Evolutionary conservation across 2,113 vertebrate genomes (phyloP).

Genomic region (Microcebus griseorufus): DNA sequence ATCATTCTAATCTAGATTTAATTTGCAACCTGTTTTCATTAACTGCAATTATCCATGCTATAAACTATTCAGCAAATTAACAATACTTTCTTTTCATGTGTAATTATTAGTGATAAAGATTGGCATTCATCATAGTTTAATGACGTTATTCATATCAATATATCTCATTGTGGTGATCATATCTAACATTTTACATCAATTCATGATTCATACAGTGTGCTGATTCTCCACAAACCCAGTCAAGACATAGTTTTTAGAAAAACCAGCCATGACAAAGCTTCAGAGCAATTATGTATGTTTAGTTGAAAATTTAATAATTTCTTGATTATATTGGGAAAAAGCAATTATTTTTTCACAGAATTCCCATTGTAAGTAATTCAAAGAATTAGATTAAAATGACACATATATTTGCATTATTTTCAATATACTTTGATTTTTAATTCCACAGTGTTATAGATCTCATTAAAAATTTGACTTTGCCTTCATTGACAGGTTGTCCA

Average conservation of each 20-base stretch:
- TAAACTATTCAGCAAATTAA: slow-evolving; percentile 73
- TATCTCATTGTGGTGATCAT: slow-evolving; percentile 61
- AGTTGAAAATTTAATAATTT: background rate
- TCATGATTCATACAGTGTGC: background rate
- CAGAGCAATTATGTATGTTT: background rate
- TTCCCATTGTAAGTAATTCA: background rate
- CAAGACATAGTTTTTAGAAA: background rate
- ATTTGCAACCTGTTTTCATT: slow-evolving; percentile 72
- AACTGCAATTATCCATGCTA: slow-evolving; percentile 78
- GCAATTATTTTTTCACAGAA: background rate
- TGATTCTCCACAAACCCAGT: background rate
- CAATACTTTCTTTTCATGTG: slow-evolving; percentile 18
- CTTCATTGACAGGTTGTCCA: background rate
- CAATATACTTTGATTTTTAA: background rate
- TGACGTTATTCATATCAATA: slow-evolving; percentile 74
- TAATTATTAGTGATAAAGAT: slow-evolving; percentile 68
- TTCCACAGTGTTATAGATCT: background rate
- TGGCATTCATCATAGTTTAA: slow-evolving; percentile 71
- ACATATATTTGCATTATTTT: background rate
- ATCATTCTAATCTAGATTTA: slow-evolving; percentile 74
- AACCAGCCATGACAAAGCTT: background rate
- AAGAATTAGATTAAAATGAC: background rate
- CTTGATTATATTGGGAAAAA: background rate
- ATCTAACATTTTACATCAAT: slow-evolving; percentile 56
- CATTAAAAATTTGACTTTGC: background rate